Evolutionary conservation across 2,888 invertebrate genomes (phyloP), one percentile per base, ranked within the genome.

Genomic region (Sipha maydis): DNA sequence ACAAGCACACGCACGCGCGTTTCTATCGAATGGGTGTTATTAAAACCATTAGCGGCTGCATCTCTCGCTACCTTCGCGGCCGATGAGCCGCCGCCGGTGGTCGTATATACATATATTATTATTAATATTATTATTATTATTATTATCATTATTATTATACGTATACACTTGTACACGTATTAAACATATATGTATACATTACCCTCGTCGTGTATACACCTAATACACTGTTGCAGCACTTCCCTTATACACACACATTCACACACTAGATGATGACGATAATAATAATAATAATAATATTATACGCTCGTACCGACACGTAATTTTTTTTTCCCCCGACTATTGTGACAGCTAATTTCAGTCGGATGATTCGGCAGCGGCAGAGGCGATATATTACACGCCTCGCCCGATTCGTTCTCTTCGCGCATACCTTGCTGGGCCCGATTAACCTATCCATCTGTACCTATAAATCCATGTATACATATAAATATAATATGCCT

Each of bases 41-140:
- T 86, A 86, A 86, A 86, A 86, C 86, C 86, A 86, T 86, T 86
- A 86, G 86, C 79, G 86, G 79, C 76, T 41, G 84, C 76, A 17
- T 48, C 73, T 4, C 38, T 69, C 61, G 67, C 67, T 67, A 83
- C 82, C 75, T 69, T n/a, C 54, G 17, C 28, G 31, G 28, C 31
- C 71, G 71, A 28, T 4, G 56, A 1, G 41, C 84, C 61, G 61
- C 83, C 83, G 83, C 83, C 69, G 82, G 82, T 83, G 82, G 82
- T 83, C 82, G 82, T 41, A 80, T 80, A 21, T n/a, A 11, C 11
- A 69, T 28, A 28, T 71, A 28, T 17, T 28, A 71, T 31, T 71
- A 71, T 28, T 71, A 71, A 17, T 61, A 61, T 71, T 31, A 21
- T 17, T 28, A 28, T 17, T 28, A 71, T 31, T 31, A 28, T 31